Base-by-base conservation (phyloP, 1,140 invertebrate species). In the Drosophila tani region DNA sequence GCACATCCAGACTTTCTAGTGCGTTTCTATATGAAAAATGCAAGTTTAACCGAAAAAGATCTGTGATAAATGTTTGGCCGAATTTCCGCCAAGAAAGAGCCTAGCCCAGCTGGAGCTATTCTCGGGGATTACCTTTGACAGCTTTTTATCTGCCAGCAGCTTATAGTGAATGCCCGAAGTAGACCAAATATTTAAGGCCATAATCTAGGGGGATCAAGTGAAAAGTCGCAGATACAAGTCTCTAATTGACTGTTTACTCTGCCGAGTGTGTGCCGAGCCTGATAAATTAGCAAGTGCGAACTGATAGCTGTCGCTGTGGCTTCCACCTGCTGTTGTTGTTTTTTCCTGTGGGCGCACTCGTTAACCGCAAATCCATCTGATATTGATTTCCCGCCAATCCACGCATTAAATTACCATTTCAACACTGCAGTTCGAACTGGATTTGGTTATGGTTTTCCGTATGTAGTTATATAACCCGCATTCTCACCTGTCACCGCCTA, bases 1-100 rank as follows among this genome's bases (percentile, higher is more conserved):
- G 76, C 66, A 79, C 62, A 74, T 60, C 24, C 38, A 21, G 62
- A 79, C 76, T 79, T 79, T 79, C 76, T 79, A 79, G 66, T 65
- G 75, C 75, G 58, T 79, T 43, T 40, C 40, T 35, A 27, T 57
- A 64, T 79, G 75, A 64, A 63, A 79, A 79, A 78, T 79, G 75
- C 67, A 79, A 79, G 76, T 71, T 56, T 19, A 40, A 60, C 46
- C 11, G 11, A 47, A 38, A 55, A 40, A 66, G 58, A 79, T 79
- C 41, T 64, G 24, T 35, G 67, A 58, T 49, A 73, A 76, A 51
- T 64, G 43, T 35, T 45, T 24, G 38, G 35, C 19, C 17, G 21
- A 74, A 75, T 56, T 24, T 32, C n/a, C 41, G 41, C n/a, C 19
- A 41, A 43, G 46, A 41, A 29, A 68, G 24, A 24, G 21, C 27